A percentile compares a stretch with the other conserved stretches of the same genome.
Conservation (phyloP, 2,113 vertebrate species). For the Oreochromis niloticus region DNA sequence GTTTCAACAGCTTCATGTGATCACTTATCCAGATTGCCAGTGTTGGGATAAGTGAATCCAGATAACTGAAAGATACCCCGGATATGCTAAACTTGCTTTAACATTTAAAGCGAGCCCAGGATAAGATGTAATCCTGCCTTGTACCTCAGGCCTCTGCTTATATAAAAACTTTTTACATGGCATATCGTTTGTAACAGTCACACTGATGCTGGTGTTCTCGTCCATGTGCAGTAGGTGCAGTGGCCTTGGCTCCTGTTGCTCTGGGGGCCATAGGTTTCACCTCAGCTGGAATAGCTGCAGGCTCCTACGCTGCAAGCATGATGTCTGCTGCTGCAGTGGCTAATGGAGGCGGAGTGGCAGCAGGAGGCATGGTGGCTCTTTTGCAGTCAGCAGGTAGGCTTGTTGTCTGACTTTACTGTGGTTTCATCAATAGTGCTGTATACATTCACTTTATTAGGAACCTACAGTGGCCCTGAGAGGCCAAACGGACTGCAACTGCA, state of each 20-base stretch:
- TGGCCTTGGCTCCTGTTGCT: background rate
- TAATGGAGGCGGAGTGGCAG: conserved; percentile 42
- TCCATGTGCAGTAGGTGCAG: background rate
- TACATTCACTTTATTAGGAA: background rate
- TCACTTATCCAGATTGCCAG: background rate
- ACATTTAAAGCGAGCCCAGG: background rate
- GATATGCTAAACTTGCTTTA: background rate
- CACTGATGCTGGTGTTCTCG: background rate
- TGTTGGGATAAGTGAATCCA: background rate
- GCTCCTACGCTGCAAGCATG: conserved; percentile 28
- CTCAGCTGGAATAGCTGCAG: conserved; percentile 34
- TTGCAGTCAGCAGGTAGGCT: conserved; percentile 42
- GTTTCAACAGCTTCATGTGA: background rate
- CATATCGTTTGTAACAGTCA: background rate
- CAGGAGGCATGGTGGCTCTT: conserved; percentile 19
- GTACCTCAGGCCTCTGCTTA: no score
- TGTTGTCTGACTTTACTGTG: background rate
- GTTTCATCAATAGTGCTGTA: background rate
- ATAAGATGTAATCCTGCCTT: no score
- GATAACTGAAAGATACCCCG: no score
- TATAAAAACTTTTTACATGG: no score
- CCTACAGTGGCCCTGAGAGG: background rate
- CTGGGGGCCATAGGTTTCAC: conserved; percentile 38
- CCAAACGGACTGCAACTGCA: accelerated
- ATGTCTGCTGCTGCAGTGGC: conserved; percentile 45